These are phyloP conservation scores for Rhingia campestris DNA, from an alignment of 2,888 invertebrate genomes.

Conservation along the genomic window DNA sequence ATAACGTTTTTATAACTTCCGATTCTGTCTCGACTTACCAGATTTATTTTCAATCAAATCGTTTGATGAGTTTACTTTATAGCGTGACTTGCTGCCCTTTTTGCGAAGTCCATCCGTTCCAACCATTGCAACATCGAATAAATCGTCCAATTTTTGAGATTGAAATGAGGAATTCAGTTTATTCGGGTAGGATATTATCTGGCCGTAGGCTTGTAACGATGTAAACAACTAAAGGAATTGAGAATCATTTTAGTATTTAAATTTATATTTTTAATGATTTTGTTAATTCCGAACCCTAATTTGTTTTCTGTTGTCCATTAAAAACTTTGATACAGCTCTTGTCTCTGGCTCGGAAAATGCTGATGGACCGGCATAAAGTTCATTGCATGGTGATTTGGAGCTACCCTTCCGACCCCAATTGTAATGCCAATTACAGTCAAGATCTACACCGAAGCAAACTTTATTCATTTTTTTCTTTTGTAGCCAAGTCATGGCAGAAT, in stretches of 20 bases:
- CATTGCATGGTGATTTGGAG: constrained; percentile 89
- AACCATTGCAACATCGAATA: constrained; percentile 82
- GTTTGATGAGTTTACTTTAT: constrained; percentile 81
- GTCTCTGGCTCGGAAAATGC: constrained; percentile 92
- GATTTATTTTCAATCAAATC: constrained; percentile 80
- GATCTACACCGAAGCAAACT: constrained; percentile 88
- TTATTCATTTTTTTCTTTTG: constrained; percentile 78
- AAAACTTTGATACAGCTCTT: constrained; percentile 86
- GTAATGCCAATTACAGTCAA: constrained; percentile 90
- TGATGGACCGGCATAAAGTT: constrained; percentile 88
- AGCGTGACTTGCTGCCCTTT: constrained; percentile 80
- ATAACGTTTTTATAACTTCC: background rate
- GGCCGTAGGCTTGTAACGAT: constrained; percentile 88
- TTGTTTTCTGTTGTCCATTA: constrained; percentile 85
- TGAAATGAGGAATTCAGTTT: constrained; percentile 80
- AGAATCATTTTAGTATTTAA: constrained; percentile 23
- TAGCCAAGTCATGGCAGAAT: constrained; percentile 81
- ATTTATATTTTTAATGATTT: background rate
- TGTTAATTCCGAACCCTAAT: constrained; percentile 84
- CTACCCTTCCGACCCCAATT: constrained; percentile 89
- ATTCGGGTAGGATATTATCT: constrained; percentile 87
- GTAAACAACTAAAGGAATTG: constrained; percentile 84
- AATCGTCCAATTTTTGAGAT: constrained; percentile 80
- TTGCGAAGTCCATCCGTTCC: constrained; percentile 80
- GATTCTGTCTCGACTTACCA: constrained; percentile 76